Percentiles rank a stretch among this genome's conserved stretches.
Evolutionary conservation across 2,888 invertebrate species (phyloP).

Genomic region (Marronus borbonicus): DNA sequence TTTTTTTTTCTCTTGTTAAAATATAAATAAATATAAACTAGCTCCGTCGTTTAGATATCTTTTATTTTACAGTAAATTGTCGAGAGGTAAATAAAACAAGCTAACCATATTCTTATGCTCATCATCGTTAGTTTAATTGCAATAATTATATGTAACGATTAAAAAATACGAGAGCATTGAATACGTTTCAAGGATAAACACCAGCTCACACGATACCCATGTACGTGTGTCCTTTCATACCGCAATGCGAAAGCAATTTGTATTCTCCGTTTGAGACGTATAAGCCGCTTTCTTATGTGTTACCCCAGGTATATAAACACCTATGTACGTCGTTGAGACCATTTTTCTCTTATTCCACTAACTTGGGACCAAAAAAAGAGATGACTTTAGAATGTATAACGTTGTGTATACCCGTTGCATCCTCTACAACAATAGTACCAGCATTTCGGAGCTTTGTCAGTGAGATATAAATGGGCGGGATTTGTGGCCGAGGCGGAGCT

Average conservation of each 20-base stretch:
- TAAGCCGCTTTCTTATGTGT: neutral
- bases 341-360: constrained; percentile 9
- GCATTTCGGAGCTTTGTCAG: constrained; percentile 48
- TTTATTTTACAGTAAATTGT: neutral
- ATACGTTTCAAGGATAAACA: constrained; percentile 13
- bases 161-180: constrained; percentile 12
- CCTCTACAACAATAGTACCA: constrained; percentile 32
- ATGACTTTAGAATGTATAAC: constrained; percentile 10
- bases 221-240: neutral
- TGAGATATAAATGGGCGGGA: constrained; percentile 48
- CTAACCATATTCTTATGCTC: neutral
- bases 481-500: constrained; percentile 45
- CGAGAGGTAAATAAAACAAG: neutral
- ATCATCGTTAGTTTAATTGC: constrained; percentile 12
- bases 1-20: too few species aligned
- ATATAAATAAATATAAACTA: too few species aligned
- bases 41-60: too few species aligned
- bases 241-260: constrained; percentile 3
- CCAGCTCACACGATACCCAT: constrained; percentile 12
- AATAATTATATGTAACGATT: constrained; percentile 26
- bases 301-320: neutral
- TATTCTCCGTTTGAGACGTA: neutral
- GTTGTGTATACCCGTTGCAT: constrained; percentile 26
- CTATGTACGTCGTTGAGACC: neutral
- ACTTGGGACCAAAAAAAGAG: neutral